These are phyloP conservation scores for Diachasma alloeum DNA, from an alignment of 1,140 invertebrate genomes.

Conservation along the genomic window DNA sequence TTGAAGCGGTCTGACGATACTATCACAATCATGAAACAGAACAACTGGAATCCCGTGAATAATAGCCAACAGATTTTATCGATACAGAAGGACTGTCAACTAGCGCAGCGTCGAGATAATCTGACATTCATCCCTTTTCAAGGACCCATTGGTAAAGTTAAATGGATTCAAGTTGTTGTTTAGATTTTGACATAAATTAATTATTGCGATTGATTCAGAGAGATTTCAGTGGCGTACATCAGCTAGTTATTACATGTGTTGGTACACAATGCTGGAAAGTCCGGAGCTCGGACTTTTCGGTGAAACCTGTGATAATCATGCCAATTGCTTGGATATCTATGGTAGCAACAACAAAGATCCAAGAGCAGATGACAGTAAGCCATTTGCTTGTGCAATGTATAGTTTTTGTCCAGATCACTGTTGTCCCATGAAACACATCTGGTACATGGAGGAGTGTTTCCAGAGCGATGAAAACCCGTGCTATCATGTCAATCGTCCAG, in stretches of 20 bases:
- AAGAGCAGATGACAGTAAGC: constrained; percentile 65
- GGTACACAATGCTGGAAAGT: constrained; percentile 69
- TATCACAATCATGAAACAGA: constrained; percentile 58
- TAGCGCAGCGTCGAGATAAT: constrained; percentile 57
- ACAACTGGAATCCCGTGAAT: constrained; percentile 55
- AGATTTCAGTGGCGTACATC: constrained; percentile 70
- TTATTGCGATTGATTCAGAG: constrained; percentile 45
- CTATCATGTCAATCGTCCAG: constrained; percentile 48
- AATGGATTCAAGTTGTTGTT: background rate
- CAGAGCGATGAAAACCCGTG: constrained; percentile 62
- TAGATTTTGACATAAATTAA: background rate
- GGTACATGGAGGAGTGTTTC: constrained; percentile 53
- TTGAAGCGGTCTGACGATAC: constrained; percentile 65
- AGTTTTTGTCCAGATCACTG: constrained; percentile 75
- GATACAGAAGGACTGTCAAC: constrained; percentile 64
- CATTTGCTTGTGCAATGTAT: constrained; percentile 70
- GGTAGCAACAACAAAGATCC: constrained; percentile 61
- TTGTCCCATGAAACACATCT: constrained; percentile 66
- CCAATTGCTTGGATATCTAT: constrained; percentile 64
- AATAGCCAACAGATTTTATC: constrained; percentile 53
- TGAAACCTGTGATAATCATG: constrained; percentile 71
- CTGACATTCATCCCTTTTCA: constrained; percentile 65
- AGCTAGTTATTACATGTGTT: constrained; percentile 74
- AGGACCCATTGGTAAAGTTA: constrained; percentile 54
- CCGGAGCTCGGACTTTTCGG: constrained; percentile 63